Evolutionary conservation across 2,113 vertebrate species (phyloP).

Genomic region (Spermophilus dauricus): DNA sequence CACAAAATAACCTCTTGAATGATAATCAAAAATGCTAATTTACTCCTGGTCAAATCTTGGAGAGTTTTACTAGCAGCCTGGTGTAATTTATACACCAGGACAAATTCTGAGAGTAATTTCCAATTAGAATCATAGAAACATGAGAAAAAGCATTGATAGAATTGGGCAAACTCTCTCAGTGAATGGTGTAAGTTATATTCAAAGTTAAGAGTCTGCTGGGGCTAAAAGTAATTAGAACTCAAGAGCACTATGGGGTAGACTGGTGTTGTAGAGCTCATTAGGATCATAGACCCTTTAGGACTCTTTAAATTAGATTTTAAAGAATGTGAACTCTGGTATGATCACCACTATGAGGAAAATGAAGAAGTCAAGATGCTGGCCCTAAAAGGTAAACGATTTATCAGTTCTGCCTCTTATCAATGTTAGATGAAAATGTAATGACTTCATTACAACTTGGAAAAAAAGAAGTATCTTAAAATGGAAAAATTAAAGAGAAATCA

Average conservation of each 20-base stretch:
- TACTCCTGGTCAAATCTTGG: not conserved
- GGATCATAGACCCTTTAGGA: not conserved
- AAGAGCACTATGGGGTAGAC: not conserved
- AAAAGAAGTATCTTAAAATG: slow-evolving; percentile 41
- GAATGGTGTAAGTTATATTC: not conserved
- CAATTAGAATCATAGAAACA: not conserved
- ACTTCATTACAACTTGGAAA: not conserved
- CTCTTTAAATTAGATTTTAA: not conserved
- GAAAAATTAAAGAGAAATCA: not conserved
- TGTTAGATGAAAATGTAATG: not conserved
- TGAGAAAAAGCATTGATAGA: not conserved
- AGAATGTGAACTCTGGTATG: not conserved
- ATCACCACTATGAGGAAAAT: not conserved
- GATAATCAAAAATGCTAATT: not conserved
- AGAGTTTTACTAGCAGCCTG: not conserved
- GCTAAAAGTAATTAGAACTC: not conserved
- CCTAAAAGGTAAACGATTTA: not conserved
- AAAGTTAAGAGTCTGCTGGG: not conserved
- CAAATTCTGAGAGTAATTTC: not conserved
- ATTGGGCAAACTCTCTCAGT: not conserved
- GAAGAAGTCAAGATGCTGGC: not conserved
- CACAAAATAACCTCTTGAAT: not conserved
- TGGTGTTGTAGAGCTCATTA: not conserved
- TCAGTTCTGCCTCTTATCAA: not conserved
- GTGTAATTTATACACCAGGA: not conserved